Evolutionary conservation across 2,113 vertebrate genomes (phyloP), one percentile per base, ranked within the genome.

Genomic region (Tapirus terrestris): DNA sequence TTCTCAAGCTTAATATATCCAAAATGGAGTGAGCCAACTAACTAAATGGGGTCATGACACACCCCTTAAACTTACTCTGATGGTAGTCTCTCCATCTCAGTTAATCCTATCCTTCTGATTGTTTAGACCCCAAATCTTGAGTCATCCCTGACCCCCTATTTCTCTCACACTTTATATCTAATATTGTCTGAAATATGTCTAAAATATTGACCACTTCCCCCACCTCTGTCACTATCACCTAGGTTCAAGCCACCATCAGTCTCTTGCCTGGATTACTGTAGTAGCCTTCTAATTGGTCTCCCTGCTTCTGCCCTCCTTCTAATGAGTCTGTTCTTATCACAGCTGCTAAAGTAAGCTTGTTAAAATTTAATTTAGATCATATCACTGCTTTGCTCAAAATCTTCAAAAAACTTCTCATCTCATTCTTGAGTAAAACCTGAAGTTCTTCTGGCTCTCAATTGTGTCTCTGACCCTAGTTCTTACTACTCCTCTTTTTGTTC

Each of bases 351-450:
- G 21, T 72, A 87, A 83, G 17, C 29, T 63, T 92, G n/a, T 61
- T 96, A 80, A 88, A 84, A 67, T 91, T 65, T 80, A 83, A 90
- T 87, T 91, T 87, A 58, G 36, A 61, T 80, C 27, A 18, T 80
- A 67, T 84, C 11, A 48, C 23, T 94, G 12, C 43, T 81, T 95
- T 86, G 76, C 80, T 80, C n/a, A 65, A 8, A 94, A 45, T 63
- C 75, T 90, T 84, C 48, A 4, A 56, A 27, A 68, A 82, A 31
- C 53, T 43, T 84, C 10, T 45, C 10, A 1, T 93, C 65, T 95
- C 56, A 39, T 51, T 91, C 29, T 76, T 86, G 33, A 95, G 33
- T 81, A 67, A 95, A 65, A 86, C 63, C 43, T 77, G 79, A 82
- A 45, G 20, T 83, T 93, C 60, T 89, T 88, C 73, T 82, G 18